Percentiles rank a stretch among this genome's conserved stretches.
Evolutionary conservation across 2,797 vertebrate species (phyloP).

Genomic region (Pteronotus mesoamericanus): DNA sequence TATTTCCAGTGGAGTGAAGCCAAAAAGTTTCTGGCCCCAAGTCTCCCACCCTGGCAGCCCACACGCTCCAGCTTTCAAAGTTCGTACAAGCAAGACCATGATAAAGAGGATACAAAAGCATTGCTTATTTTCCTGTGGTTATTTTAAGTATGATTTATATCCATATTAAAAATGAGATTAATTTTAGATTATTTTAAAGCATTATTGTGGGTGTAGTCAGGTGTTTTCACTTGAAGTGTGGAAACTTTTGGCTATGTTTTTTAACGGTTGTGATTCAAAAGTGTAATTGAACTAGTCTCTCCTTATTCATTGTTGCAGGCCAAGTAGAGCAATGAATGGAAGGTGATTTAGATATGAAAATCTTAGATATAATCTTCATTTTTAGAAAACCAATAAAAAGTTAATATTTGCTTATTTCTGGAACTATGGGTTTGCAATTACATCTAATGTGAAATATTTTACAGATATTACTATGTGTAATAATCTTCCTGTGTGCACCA

Average conservation of each 20-base stretch:
- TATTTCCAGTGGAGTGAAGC: neutral
- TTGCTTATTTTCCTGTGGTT: neutral
- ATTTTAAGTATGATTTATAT: neutral
- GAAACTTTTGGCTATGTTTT: neutral
- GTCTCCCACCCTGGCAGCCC: neutral
- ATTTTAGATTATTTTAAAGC: neutral
- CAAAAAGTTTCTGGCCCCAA: neutral
- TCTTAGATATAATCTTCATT: neutral
- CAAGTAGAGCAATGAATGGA: neutral
- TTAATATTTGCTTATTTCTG: constrained; percentile 11
- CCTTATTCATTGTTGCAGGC: neutral
- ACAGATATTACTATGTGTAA: neutral
- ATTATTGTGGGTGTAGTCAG: neutral
- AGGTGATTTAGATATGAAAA: neutral
- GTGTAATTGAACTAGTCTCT: neutral
- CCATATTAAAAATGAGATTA: neutral
- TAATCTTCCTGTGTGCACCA: neutral
- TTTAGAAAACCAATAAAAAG: neutral
- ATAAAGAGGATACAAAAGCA: neutral
- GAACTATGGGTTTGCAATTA: neutral
- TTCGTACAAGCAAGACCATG: neutral
- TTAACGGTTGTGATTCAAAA: neutral
- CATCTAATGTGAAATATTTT: neutral
- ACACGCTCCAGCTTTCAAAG: neutral
- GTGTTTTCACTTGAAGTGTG: neutral